These are phyloP conservation scores for Leptobrachium leishanense DNA, from an alignment of 2,113 vertebrate species.

Conservation along the genomic window DNA sequence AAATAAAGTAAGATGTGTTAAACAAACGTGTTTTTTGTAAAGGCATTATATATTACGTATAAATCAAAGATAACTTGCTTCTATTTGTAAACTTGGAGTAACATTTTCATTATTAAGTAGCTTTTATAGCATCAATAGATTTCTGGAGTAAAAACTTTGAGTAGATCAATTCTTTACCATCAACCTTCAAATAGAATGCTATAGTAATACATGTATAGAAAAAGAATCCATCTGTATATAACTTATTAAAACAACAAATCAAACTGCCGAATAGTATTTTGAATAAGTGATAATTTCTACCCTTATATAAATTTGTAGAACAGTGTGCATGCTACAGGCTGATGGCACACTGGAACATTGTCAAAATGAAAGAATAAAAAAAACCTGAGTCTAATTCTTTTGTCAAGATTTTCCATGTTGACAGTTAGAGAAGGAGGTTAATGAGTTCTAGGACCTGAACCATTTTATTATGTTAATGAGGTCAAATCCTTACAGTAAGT, in stretches of 20 bases:
- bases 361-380: constrained; percentile 37
- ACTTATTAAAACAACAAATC: not conserved
- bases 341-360: constrained; percentile 21
- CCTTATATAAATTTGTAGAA: constrained; percentile 4
- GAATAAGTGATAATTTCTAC: not conserved
- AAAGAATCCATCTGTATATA: not conserved
- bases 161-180: too few species aligned
- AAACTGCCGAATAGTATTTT: not conserved
- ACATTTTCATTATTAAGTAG: too few species aligned
- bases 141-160: too few species aligned
- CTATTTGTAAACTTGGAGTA: too few species aligned
- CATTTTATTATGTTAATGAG: constrained; percentile 44
- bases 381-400: constrained; percentile 34
- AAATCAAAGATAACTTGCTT: too few species aligned
- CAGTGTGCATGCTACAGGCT: constrained; percentile 6
- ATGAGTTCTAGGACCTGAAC: constrained; percentile 46
- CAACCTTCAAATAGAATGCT: too few species aligned
- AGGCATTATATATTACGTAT: too few species aligned
- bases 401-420: constrained; percentile 45
- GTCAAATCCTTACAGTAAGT: constrained; percentile 47
- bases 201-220: too few species aligned
- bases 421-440: constrained; percentile 41
- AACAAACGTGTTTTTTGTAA: too few species aligned
- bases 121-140: too few species aligned
- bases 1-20: too few species aligned